These are phyloP conservation scores for Clepsis dumicolana DNA, from an alignment of 2,888 invertebrate species.

Conservation along the genomic window DNA sequence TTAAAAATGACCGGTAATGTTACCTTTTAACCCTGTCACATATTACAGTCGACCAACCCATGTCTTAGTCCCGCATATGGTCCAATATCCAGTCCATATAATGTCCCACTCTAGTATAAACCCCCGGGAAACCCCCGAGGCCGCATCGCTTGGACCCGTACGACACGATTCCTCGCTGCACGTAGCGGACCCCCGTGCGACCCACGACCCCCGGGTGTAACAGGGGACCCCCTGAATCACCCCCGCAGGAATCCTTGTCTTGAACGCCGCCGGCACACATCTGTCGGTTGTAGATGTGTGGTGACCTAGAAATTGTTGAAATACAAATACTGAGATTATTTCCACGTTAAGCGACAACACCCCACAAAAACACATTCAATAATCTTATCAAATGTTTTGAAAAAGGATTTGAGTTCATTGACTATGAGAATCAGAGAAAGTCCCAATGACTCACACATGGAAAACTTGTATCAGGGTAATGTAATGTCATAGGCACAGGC, in stretches of 20 bases:
- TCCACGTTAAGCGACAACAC: no score
- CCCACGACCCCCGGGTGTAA: slow-evolving; percentile 67
- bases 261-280: slow-evolving; percentile 84
- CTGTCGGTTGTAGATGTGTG: slow-evolving; percentile 75
- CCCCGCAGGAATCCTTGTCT: slow-evolving; percentile 87
- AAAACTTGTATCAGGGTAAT: no score
- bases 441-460: no score
- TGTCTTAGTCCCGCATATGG: slow-evolving; percentile 59
- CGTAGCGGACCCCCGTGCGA: slow-evolving; percentile 71
- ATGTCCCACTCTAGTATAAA: slow-evolving; percentile 85
- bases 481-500: no score
- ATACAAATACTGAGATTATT: slow-evolving; percentile 43
- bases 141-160: slow-evolving; percentile 85
- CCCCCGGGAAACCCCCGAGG: slow-evolving; percentile 81
- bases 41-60: background rate
- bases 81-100: slow-evolving; percentile 88
- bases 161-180: slow-evolving; percentile 88
- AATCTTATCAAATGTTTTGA: no score
- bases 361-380: no score
- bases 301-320: slow-evolving; percentile 55
- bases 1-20: no score
- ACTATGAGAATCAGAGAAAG: no score
- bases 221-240: slow-evolving; percentile 90
- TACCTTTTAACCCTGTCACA: no score
- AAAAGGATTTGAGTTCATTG: no score